Conservation (phyloP, 2,888 invertebrate species). For the Dolichomitus sp. region DNA sequence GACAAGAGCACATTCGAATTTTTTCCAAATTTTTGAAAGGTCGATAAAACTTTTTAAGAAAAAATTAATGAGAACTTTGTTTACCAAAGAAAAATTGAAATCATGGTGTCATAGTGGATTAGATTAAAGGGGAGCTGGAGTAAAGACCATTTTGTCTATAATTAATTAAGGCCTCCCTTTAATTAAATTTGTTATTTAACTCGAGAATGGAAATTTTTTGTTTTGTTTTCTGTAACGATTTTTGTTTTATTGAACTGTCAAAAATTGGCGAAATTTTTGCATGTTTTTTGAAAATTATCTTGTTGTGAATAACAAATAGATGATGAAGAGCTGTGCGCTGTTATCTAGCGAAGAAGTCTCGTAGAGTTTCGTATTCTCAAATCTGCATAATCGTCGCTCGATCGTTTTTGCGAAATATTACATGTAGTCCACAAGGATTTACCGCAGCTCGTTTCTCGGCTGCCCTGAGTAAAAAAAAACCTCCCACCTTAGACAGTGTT, state of each 20-base stretch:
- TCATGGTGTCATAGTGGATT: not conserved
- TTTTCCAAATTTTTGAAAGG: too few species aligned
- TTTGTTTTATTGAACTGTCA: too few species aligned
- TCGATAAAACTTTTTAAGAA: too few species aligned
- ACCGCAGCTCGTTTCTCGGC: constrained; percentile 61
- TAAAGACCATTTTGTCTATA: too few species aligned
- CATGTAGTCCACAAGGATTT: constrained; percentile 30
- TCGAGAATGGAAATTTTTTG: too few species aligned
- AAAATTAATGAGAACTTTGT: not conserved
- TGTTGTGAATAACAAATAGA: not conserved
- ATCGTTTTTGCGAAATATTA: constrained; percentile 35
- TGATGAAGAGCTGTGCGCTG: not conserved
- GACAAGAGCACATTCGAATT: not conserved
- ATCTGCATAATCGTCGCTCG: constrained; percentile 20
- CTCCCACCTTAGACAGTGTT: constrained; percentile 62
- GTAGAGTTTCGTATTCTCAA: not conserved
- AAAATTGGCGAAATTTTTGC: too few species aligned
- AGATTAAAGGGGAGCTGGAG: too few species aligned
- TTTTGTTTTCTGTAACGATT: too few species aligned
- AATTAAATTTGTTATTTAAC: too few species aligned
- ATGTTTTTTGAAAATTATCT: not conserved
- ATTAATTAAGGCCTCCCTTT: too few species aligned
- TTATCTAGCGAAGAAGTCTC: not conserved
- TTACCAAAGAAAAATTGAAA: constrained; percentile 11
- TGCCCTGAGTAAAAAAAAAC: constrained; percentile 75